phyloP scores from a whole-genome alignment of 30 jellyfish, hydroid and myxozoan genomes.

The Aurelia sp. region DNA sequence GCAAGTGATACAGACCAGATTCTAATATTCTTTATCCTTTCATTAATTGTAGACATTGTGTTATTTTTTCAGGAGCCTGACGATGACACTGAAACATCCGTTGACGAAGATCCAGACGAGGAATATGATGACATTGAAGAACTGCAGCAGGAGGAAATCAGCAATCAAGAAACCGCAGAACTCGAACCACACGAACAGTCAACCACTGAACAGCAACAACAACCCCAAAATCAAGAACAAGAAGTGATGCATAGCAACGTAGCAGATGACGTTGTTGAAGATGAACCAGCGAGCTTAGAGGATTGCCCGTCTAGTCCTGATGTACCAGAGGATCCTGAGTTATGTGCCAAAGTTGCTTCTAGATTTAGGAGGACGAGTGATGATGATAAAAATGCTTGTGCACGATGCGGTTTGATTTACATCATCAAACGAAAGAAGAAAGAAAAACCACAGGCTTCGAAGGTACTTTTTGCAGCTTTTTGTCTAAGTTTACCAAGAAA shows the following conservation, averaged over 20 bases:
- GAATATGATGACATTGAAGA: background rate
- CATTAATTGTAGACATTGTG: too few relatives aligned
- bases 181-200: conserved; percentile 43
- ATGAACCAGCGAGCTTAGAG: conserved; percentile 11
- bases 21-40: too few relatives aligned
- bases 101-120: background rate
- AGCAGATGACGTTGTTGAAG: background rate
- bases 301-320: conserved; percentile 75
- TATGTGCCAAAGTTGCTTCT: conserved; percentile 53
- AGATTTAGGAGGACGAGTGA: conserved; percentile 63
- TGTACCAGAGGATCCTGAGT: conserved; percentile 76
- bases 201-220: conserved; percentile 3
- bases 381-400: conserved; percentile 82
- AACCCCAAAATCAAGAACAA: background rate
- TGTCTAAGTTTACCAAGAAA: too few relatives aligned
- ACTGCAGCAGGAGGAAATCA: conserved; percentile 6
- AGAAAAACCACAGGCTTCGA: conserved; percentile 43
- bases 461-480: conserved; percentile 5
- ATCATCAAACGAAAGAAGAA: conserved; percentile 80
- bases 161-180: conserved; percentile 45
- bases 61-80: background rate
- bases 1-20: too few relatives aligned
- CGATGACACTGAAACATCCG: background rate
- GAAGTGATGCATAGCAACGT: background rate
- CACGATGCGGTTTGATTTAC: conserved; percentile 84